Evolutionary conservation across 2,797 vertebrate genomes (phyloP), one percentile per base, ranked within the genome.

Genomic region (Pseudomugil gertrudae): DNA sequence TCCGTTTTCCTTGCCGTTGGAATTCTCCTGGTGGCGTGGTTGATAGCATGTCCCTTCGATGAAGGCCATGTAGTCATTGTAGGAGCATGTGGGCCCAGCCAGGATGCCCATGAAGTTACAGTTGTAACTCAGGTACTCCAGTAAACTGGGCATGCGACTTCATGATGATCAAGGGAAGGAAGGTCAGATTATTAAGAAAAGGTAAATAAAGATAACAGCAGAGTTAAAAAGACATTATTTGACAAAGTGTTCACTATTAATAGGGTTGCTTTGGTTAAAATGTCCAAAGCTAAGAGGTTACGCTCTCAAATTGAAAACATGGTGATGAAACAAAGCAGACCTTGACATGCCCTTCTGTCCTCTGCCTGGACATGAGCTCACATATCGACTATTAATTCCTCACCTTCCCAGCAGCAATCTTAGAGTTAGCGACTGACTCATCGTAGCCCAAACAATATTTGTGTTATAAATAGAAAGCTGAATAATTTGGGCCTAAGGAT

Each of bases 91-190:
- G 3, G 97, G 97, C 52, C 98, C 98, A 0, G 96, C 96, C 91
- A 99, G 93, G 92, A 99, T 98, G 72, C 97, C 96, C 97, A 99
- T 95, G 94, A 99, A 99, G 95, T 99, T 99, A 90, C 96, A 99
- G 92, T 95, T 99, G 92, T 99, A 99, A 92, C 98, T 99, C 80
- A 98, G 87, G 90, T 98, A 98, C 90, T 99, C 97, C 90, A 99
- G 92, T 61, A 97, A 92, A 89, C 95, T 99, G 74, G 97, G 97
- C 96, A 98, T 96, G 87, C 94, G 95, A 88, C 98, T 98, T 90
- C 0, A 74, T 24, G 21, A 38, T 4, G 23, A 66, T 29, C 19
- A n/a, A 17, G 48, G 47, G 27, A 29, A 60, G 10, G 0, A 11
- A 24, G 6, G 32, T n/a, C 3, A 59, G n/a, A 50, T n/a, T 4